Percentiles rank a stretch among this genome's conserved stretches.
Evolutionary conservation across 2,888 invertebrate species (phyloP).

Genomic region (Ommatoiulus sabulosus): DNA sequence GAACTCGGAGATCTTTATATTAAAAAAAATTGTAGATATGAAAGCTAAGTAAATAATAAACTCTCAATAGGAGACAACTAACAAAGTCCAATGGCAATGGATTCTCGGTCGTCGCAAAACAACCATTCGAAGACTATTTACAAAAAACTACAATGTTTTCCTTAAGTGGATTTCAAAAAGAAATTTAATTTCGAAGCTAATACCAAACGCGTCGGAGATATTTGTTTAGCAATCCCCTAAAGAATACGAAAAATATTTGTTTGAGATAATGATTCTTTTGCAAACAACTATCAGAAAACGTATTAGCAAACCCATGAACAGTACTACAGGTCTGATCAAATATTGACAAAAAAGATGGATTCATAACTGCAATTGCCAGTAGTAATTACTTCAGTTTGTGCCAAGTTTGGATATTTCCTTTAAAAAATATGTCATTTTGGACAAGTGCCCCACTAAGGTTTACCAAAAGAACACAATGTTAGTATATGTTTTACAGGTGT

Average conservation of each 20-base stretch:
- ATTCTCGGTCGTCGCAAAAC: not conserved
- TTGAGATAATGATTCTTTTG: constrained; percentile 13
- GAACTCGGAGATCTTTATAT: not conserved
- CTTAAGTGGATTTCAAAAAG: not conserved
- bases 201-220: not conserved
- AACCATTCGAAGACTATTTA: not conserved
- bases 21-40: not conserved
- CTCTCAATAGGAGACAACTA: not conserved
- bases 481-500: no score
- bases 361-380: not conserved
- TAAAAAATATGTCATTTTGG: no score
- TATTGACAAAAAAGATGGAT: not conserved
- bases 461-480: no score
- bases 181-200: not conserved
- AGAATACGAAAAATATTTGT: constrained; percentile 2
- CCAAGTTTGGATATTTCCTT: no score
- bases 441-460: no score
- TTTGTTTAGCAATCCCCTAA: not conserved
- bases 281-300: not conserved
- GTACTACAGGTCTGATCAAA: not conserved
- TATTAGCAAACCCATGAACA: constrained; percentile 1
- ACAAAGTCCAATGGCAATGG: not conserved
- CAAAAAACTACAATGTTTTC: not conserved
- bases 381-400: no score
- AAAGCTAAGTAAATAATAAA: constrained; percentile 16